These are phyloP conservation scores for Agriopis marginaria DNA, from an alignment of 2,888 invertebrate species.

Conservation along the genomic window DNA sequence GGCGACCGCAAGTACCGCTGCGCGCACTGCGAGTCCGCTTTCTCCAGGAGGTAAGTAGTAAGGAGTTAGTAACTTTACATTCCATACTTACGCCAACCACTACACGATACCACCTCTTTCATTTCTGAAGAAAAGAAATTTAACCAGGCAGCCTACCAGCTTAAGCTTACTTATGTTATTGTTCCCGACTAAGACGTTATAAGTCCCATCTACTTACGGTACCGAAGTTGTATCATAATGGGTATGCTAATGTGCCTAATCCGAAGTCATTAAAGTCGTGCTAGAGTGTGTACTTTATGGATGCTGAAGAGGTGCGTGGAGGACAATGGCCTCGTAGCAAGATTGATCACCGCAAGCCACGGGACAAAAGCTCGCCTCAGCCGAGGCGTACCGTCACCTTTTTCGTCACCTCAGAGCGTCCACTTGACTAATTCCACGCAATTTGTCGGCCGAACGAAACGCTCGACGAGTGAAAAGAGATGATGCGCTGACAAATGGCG, in stretches of 20 bases:
- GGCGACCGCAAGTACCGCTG: constrained; percentile 97
- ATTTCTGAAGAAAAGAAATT: constrained; percentile 10
- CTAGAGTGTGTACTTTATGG: constrained; percentile 54
- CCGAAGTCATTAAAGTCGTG: constrained; percentile 58
- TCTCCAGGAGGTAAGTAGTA: constrained; percentile 92
- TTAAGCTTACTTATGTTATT: constrained; percentile 10
- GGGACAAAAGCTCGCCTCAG: constrained; percentile 58
- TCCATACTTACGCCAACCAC: background rate
- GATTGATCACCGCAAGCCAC: constrained; percentile 77
- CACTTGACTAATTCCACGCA: constrained; percentile 84
- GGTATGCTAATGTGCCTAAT: constrained; percentile 66
- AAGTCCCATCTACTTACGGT: constrained; percentile 34
- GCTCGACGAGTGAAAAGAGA: constrained; percentile 80
- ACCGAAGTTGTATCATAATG: constrained; percentile 46
- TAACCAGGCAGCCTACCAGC: background rate
- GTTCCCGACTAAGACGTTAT: constrained; percentile 22
- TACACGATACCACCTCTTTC: background rate
- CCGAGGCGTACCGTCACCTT: constrained; percentile 80
- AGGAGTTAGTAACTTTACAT: background rate
- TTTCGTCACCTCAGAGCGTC: constrained; percentile 83
- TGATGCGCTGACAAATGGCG: constrained; percentile 84
- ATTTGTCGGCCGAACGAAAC: constrained; percentile 82
- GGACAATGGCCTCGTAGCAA: constrained; percentile 71
- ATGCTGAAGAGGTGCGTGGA: constrained; percentile 67
- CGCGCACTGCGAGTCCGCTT: constrained; percentile 95